Evolutionary conservation across 2,888 invertebrate species (phyloP).

Genomic region (Drepanosiphum platanoidis): DNA sequence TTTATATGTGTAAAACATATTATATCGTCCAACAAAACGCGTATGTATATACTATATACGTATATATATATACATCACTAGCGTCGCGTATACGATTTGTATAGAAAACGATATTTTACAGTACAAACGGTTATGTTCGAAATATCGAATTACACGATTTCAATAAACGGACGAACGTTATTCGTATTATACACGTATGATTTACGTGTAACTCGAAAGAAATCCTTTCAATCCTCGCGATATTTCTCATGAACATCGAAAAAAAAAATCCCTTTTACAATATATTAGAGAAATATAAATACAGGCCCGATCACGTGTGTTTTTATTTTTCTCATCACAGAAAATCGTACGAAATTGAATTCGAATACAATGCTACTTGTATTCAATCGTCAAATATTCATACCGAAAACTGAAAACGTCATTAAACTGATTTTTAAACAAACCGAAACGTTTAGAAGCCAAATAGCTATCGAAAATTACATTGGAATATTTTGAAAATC

Average conservation of each 20-base stretch:
- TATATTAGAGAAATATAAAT: neutral
- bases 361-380: neutral
- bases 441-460: too few relatives aligned
- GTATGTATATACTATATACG: neutral
- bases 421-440: too few relatives aligned
- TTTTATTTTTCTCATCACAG: too few relatives aligned
- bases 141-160: neutral
- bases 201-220: neutral
- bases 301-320: neutral
- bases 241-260: too few relatives aligned
- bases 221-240: neutral
- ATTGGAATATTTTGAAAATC: too few relatives aligned
- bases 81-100: neutral
- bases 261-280: too few relatives aligned
- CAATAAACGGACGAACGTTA: neutral
- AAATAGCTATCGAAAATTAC: too few relatives aligned
- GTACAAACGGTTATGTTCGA: neutral
- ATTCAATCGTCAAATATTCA: neutral
- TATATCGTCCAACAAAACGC: neutral
- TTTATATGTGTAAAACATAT: neutral
- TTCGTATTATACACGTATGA: neutral
- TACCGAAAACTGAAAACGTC: too few relatives aligned
- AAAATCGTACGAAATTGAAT: neutral
- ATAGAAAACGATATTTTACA: neutral
- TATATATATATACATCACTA: neutral